phyloP scores from a whole-genome alignment of 2,888 invertebrate genomes.

The Drosophila pseudotalamancana region DNA sequence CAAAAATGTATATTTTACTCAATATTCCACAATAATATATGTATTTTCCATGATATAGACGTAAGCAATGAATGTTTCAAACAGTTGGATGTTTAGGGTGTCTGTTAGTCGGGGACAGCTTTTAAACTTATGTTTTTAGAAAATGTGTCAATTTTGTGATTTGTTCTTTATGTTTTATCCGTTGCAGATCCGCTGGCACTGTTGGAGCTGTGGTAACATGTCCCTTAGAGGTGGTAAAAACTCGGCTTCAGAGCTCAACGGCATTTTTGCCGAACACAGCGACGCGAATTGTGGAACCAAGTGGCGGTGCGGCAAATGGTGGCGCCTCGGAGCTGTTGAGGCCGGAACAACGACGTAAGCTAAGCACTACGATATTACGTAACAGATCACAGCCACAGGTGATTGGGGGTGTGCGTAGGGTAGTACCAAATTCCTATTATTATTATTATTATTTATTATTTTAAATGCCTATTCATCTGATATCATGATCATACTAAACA shows the following conservation, averaged over 20 bases:
- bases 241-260: conserved; percentile 96
- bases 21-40: too few species aligned
- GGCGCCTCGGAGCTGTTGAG: conserved; percentile 85
- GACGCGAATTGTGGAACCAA: conserved; percentile 83
- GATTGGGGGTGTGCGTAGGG: conserved; percentile 85
- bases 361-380: conserved; percentile 89
- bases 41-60: too few species aligned
- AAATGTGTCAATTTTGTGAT: conserved; percentile 4
- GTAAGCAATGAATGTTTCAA: too few species aligned
- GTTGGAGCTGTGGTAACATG: conserved; percentile 98
- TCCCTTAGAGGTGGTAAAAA: conserved; percentile 99
- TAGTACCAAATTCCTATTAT: conserved; percentile 80
- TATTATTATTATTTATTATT: conserved; percentile 46
- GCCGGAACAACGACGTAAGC: conserved; percentile 88
- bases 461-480: conserved; percentile 24
- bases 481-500: conserved; percentile 10
- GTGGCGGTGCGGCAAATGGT: conserved; percentile 78
- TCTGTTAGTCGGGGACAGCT: too few species aligned
- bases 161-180: too few species aligned
- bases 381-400: conserved; percentile 89
- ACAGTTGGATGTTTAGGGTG: too few species aligned
- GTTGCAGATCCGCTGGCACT: conserved; percentile 95
- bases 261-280: conserved; percentile 86
- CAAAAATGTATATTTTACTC: too few species aligned
- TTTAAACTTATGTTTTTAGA: not conserved